Evolutionary conservation across 2,888 invertebrate genomes (phyloP), one percentile per base, ranked within the genome.

Genomic region (Frankliniella intonsa): DNA sequence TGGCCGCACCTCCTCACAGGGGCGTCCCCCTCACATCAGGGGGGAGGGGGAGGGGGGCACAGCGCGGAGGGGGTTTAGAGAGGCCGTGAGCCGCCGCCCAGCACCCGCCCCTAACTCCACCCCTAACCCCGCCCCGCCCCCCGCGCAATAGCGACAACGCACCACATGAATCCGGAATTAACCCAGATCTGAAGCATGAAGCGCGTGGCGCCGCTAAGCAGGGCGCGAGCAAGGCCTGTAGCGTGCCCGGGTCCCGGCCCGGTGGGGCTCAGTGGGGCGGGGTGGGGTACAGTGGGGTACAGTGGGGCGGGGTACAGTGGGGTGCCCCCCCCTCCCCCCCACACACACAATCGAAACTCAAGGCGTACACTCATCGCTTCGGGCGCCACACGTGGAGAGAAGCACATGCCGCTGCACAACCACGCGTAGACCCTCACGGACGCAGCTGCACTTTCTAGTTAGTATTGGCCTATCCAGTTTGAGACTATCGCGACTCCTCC

Each of bases 141-240:
- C 69, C 3, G 10, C 25, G 9, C 69, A 19, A 69, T 22, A 76
- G 69, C 69, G 69, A 76, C 69, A 76, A 76, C 69, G 14, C 62
- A 25, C 69, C 69, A 76, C 69, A 76, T 76, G 69, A 76, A 76
- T 76, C 69, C 69, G 69, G 25, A 76, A 76, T 76, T 76, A 76
- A 76, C 69, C 69, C 69, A 76, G 69, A 25, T 76, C 69, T 38
- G 5, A 38, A 38, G 38, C 38, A 38, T 38, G 38, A 38, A 5
- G 38, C 38, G 38, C 5, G 38, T 38, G 38, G 38, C 38, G 38
- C 5, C 55, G 55, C 55, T 19, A 38, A 19, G 17, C 55, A 55
- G 55, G 17, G 55, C 55, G 19, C 55, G 55, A 14, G 55, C 12
- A 55, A 19, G 14, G 55, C 55, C 14, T 17, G n/a, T n/a, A 17